These are phyloP conservation scores for Druceiella hillmani DNA, from an alignment of 2,888 invertebrate species.

Conservation along the genomic window DNA sequence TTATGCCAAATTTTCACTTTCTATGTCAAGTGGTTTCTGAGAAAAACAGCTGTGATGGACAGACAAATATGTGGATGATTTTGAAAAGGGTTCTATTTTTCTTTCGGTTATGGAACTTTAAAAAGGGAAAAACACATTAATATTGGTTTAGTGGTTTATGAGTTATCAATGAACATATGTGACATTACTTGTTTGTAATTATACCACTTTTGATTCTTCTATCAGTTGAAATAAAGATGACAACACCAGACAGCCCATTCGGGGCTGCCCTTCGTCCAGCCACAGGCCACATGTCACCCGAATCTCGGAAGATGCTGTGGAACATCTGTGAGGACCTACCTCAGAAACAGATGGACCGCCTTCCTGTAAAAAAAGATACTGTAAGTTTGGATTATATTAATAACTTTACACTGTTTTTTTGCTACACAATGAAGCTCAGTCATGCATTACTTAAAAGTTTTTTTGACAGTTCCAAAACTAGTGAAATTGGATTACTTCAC, in stretches of 20 bases:
- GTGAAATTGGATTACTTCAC: no score
- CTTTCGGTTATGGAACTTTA: no score
- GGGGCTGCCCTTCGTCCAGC: constrained; percentile 40
- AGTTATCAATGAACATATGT: background rate
- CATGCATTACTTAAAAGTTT: background rate
- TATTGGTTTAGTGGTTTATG: no score
- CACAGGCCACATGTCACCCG: constrained; percentile 35
- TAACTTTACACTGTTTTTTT: background rate
- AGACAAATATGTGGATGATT: no score
- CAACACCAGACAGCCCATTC: constrained; percentile 45
- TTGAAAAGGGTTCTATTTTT: no score
- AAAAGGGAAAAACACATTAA: background rate
- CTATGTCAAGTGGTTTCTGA: no score
- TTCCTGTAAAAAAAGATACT: constrained; percentile 29
- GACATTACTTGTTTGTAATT: background rate
- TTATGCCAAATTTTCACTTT: no score
- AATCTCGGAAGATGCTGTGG: constrained; percentile 40
- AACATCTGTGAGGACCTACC: constrained; percentile 37
- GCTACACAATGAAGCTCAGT: background rate
- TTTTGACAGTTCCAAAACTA: no score
- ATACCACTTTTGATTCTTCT: constrained; percentile 2
- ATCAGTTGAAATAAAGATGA: constrained; percentile 33
- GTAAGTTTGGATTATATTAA: constrained; percentile 26
- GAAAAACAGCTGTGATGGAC: no score
- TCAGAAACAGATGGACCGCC: constrained; percentile 21